phyloP scores from a whole-genome alignment of 2,888 invertebrate species.

The Brachypterus glaber region DNA sequence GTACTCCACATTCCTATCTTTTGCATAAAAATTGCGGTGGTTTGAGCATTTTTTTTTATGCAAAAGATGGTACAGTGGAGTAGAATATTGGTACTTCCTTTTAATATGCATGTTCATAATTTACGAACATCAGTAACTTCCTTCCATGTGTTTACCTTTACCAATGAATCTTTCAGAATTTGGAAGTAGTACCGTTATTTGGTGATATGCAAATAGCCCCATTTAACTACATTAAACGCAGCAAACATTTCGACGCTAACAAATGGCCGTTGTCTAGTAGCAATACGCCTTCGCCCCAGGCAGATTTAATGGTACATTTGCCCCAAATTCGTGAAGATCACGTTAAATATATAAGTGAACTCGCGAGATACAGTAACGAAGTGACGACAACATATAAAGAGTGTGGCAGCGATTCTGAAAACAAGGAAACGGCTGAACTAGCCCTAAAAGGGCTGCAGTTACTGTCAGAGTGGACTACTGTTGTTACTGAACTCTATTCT shows the following conservation, averaged over 20 bases:
- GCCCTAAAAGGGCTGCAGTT: conserved; percentile 87
- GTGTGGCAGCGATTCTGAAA: conserved; percentile 83
- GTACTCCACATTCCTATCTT: no score
- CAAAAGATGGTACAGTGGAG: no score
- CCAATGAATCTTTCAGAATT: conserved; percentile 46
- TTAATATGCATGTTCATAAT: no score
- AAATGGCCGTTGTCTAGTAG: conserved; percentile 87
- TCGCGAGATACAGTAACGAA: conserved; percentile 83
- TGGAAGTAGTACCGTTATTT: conserved; percentile 92
- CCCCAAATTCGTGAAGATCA: conserved; percentile 94
- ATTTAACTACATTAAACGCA: conserved; percentile 92
- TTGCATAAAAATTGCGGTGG: no score
- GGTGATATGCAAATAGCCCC: conserved; percentile 99
- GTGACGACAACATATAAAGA: conserved; percentile 91
- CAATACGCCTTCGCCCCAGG: conserved; percentile 75
- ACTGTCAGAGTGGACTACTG: conserved; percentile 92
- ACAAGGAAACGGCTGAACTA: conserved; percentile 81
- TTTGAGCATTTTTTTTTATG: no score
- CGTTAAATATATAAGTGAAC: conserved; percentile 91
- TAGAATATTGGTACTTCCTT: no score
- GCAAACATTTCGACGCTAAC: conserved; percentile 84
- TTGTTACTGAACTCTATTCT: conserved; percentile 91
- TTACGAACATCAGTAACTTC: no score
- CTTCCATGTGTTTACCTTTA: background rate
- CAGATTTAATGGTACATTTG: conserved; percentile 89